Evolutionary conservation across 2,888 invertebrate genomes (phyloP), one percentile per base, ranked within the genome.

Genomic region (Agelastica alni): DNA sequence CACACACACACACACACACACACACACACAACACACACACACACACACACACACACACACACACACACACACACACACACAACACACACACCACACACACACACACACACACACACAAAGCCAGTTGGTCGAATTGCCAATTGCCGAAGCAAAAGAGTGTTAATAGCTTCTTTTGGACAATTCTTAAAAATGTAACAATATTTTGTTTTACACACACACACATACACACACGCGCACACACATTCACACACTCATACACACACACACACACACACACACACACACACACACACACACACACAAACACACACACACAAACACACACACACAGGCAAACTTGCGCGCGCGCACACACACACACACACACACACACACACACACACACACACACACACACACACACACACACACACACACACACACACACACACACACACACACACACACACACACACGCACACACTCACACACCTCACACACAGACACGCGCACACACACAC

Each of bases 401-500:
- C 18, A 20, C 17, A 42, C n/a, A 18, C 12, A 42, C 42, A 12
- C 22, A 42, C 7, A 42, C 16, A 42, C 22, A 42, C 12, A 42
- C 42, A 42, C 22, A 44, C 12, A 44, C 45, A 44, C 9, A 44
- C 12, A 44, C 31, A 44, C 31, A 43, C 18, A 43, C n/a, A 43
- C 20, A 26, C 28, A 43, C 12, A 43, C 13, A 32, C 22, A 32
- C 26, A 44, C n/a, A 31, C 22, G 7, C 22, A 22, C 22, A 22
- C 22, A 22, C 22, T 5, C 22, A 22, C 22, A 22, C 22, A 22
- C 22, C 22, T 5, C 10, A 44, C 31, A 28, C 12, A 48, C 22
- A 34, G 6, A 52, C 16, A 45, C 37, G 34, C 16, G 45, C 13
- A 52, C 22, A 52, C 4, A 26, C 16, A 48, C 20, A 39, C 22